Evolutionary conservation across 2,888 invertebrate species (phyloP), one percentile per base, ranked within the genome.

Genomic region (Craniophora ligustri): DNA sequence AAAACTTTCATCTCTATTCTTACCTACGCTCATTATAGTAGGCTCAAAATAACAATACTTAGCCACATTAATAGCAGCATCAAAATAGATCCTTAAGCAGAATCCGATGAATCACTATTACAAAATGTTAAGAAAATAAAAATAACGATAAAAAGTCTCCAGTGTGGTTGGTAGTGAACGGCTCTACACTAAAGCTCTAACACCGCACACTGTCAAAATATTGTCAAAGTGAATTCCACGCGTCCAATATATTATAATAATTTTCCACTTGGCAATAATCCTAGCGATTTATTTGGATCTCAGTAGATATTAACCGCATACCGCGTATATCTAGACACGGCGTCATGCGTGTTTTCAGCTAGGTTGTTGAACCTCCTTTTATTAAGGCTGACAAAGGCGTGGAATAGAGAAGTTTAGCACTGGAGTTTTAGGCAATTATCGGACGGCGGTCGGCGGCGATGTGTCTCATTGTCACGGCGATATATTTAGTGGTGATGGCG

Each of bases 181-280:
- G 74, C 78, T 84, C 81, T 88, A 86, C 88, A 90, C 71, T 73
- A 72, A 72, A 73, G 89, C 87, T 84, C 79, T 69, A 74, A 82
- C 84, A 87, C 88, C 90, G 87, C 89, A 78, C 81, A 83, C 85
- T 93, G 93, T 93, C 93, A 93, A 92, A 93, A 93, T 93, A 93
- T 91, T 93, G 92, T 93, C 92, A 91, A 89, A 91, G 87, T 83
- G 89, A 93, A 93, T 92, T 92, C 91, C 92, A 67, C 84, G 84
- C 84, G 91, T 89, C 91, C 87, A 90, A 92, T 93, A 92, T 91
- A 91, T 91, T 92, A 90, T 84, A 90, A 88, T 88, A 89, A 89
- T 91, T 91, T 87, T 91, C 85, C 81, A 89, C 88, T 92, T 93
- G 93, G 93, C 93, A 92, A 91, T 92, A 92, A 91, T 91, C 91